phyloP scores from a whole-genome alignment of 2,113 vertebrate species.

The Brachypodius melanocephalos region DNA sequence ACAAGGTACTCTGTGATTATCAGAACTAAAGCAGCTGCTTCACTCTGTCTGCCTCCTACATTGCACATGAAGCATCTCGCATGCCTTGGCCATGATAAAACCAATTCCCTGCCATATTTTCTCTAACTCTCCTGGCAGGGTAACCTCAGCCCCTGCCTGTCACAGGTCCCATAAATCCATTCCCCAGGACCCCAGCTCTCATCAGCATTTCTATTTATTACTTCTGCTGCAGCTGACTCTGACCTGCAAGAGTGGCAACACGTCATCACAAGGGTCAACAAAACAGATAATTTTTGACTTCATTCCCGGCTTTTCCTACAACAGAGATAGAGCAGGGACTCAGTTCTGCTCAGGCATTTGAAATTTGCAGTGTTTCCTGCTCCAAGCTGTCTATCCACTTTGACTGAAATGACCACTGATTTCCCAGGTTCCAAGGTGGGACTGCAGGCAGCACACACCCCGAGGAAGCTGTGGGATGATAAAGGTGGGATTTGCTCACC shows the following conservation, averaged over 20 bases:
- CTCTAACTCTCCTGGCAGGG: background rate
- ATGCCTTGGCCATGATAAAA: background rate
- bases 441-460: background rate
- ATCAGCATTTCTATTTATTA: conserved; percentile 13
- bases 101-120: background rate
- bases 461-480: background rate
- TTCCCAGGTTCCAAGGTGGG: background rate
- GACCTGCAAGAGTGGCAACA: background rate
- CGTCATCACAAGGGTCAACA: background rate
- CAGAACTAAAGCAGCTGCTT: background rate
- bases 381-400: background rate
- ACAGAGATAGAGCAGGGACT: background rate
- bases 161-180: background rate
- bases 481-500: conserved; percentile 71
- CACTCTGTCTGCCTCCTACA: background rate
- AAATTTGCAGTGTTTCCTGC: background rate
- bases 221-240: background rate
- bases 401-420: background rate
- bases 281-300: background rate
- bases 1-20: background rate
- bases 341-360: background rate
- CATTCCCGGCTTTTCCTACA: background rate
- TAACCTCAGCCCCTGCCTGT: background rate
- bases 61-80: background rate
- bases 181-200: background rate